Percentiles rank a stretch among this genome's conserved stretches.
Conservation (phyloP, 2,113 vertebrate genomes). For the Atlantisia rogersi region DNA sequence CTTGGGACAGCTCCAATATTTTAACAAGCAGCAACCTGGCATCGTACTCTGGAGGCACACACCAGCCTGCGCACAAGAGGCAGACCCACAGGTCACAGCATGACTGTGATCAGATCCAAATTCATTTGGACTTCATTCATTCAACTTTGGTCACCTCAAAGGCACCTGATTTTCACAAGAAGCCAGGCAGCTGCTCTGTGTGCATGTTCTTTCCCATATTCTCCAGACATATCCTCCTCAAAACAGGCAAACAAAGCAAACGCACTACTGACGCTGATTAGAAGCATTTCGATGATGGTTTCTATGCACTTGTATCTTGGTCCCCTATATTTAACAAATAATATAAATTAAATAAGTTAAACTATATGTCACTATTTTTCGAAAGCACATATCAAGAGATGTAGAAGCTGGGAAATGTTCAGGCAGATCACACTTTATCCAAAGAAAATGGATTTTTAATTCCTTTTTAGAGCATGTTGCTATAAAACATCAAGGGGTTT, state of each 20-base stretch:
- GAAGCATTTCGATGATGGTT: not conserved
- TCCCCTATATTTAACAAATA: not conserved
- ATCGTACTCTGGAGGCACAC: fast-evolving
- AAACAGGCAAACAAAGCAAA: not conserved
- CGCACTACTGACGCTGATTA: too few species aligned
- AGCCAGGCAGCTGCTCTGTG: not conserved
- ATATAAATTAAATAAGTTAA: not conserved
- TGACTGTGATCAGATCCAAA: not conserved
- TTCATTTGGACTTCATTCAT: not conserved
- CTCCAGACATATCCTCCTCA: not conserved
- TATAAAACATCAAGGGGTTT: not conserved
- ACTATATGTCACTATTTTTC: not conserved
- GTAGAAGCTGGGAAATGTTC: not conserved
- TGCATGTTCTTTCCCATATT: not conserved
- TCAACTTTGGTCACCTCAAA: not conserved
- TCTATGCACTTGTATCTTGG: not conserved
- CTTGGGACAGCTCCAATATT: not conserved
- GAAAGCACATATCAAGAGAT: not conserved
- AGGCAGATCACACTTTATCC: not conserved
- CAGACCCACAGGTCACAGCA: not conserved
- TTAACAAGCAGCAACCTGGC: not conserved
- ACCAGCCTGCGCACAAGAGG: not conserved
- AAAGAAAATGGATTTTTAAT: not conserved
- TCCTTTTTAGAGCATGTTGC: not conserved
- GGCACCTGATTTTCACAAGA: not conserved